Percentiles rank a stretch among this genome's conserved stretches.
These are phyloP conservation scores for Neolamprologus hecqui DNA, from an alignment of 2,113 vertebrate species.

Conservation along the genomic window DNA sequence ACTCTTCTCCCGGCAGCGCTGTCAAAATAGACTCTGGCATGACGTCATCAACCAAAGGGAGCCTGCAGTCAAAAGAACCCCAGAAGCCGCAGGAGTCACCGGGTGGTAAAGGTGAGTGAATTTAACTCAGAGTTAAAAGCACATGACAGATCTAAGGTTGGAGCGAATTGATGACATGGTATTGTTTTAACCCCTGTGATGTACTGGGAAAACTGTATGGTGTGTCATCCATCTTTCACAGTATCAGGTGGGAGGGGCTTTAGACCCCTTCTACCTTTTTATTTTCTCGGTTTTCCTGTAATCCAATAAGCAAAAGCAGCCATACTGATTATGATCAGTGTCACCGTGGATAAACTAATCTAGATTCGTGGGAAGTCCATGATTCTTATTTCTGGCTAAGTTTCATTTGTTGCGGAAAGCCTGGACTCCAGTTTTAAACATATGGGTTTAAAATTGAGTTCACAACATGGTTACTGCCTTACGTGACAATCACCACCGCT, in stretches of 20 bases:
- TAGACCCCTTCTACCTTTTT: background rate
- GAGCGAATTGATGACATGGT: background rate
- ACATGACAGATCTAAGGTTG: background rate
- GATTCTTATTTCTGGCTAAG: background rate
- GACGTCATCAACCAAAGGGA: conserved; percentile 3
- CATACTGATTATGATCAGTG: background rate
- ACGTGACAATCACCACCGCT: background rate
- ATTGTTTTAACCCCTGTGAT: background rate
- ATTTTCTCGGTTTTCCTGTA: background rate
- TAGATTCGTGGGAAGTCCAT: background rate
- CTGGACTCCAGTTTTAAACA: background rate
- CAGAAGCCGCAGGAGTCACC: conserved; percentile 26
- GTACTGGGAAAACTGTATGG: background rate
- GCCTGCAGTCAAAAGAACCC: conserved; percentile 19
- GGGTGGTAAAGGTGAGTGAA: conserved; percentile 54
- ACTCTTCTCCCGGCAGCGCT: background rate
- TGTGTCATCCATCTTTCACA: background rate
- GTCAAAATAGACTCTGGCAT: conserved; percentile 16
- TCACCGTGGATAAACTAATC: background rate
- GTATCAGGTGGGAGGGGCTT: background rate
- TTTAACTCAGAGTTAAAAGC: background rate
- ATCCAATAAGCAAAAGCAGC: background rate
- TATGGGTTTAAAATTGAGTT: background rate
- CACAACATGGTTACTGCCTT: background rate
- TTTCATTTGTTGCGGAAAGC: background rate